Base-by-base conservation (phyloP, 2,888 invertebrate species). In the Heliconius charithonia region DNA sequence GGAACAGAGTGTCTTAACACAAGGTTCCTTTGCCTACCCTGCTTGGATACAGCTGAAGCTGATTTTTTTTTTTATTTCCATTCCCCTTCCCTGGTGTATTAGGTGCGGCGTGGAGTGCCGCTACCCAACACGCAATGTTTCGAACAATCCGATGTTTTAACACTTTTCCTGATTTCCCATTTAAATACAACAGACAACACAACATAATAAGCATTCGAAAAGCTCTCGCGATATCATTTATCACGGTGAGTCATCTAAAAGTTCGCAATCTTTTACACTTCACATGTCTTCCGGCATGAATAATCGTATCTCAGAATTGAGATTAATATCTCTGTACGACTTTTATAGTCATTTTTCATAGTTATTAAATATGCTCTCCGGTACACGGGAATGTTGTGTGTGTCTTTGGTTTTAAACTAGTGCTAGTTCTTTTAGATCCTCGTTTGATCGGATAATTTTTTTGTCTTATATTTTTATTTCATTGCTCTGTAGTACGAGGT, bases 161-260 rank as follows among this genome's bases (percentile, higher is more conserved):
- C 37, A 37, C 37, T 37, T 1, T 1, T 37, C 37, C 37, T 37
- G 37, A 19, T 51, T 51, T 19, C 19, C 51, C 19, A 19, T 22
- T 59, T 62, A 62, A 25, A 25, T 62, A 4, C 25, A 25, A 62
- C n/a, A 59, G 2, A 65, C 66, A 56, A 22, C 22, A 25, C 10
- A 29, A 25, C 19, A 29, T 72, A 66, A 65, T 62, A 65, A 66
- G 56, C 56, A 45, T 27, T 22, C 32, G 27, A 71, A n/a, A 62
- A n/a, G 63, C 72, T 77, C 22, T 66, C 59, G 27, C 51, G 41
- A 37, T 56, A 73, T 22, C 37, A 29, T 73, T 63, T 77, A 77
- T 77, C 66, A 73, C 19, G 67, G 69, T 78, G 74, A 78, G 41
- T 78, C 78, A 78, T 69, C 78, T 67, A 51, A 72, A 65, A 77